phyloP scores from a whole-genome alignment of 2,888 invertebrate species.

The Alviniconcha strummeri region DNA sequence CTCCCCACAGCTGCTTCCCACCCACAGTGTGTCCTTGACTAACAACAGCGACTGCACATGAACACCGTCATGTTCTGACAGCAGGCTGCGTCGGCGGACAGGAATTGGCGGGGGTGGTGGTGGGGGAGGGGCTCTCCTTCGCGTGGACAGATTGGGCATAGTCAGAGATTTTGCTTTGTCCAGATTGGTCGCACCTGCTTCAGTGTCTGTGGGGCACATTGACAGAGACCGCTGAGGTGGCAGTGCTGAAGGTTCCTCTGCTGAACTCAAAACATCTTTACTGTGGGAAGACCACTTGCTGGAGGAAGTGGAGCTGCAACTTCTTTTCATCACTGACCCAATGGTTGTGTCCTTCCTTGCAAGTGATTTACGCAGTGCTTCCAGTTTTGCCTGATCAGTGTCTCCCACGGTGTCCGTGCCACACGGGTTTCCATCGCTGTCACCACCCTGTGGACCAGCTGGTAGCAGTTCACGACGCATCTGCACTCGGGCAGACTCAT shows the following conservation, averaged over 20 bases:
- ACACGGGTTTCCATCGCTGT: no score
- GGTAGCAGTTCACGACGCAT: no score
- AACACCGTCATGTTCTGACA: conserved; percentile 22
- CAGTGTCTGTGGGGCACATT: not conserved
- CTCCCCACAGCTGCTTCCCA: conserved; percentile 56
- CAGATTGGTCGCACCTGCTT: not conserved
- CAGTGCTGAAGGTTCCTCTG: not conserved
- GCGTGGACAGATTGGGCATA: not conserved
- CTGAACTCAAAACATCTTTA: not conserved
- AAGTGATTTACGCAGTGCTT: no score
- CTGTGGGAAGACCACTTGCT: not conserved
- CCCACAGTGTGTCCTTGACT: conserved; percentile 58
- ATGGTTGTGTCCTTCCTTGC: no score
- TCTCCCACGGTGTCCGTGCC: no score
- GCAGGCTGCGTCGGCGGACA: conserved; percentile 15
- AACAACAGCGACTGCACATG: conserved; percentile 45
- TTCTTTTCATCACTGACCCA: no score
- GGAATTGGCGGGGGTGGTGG: not conserved
- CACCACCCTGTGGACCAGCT: no score
- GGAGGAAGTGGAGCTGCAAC: not conserved
- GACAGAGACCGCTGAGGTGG: not conserved
- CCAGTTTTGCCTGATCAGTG: no score
- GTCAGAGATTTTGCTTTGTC: not conserved
- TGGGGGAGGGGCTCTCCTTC: not conserved
- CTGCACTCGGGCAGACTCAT: no score